Evolutionary conservation across 2,797 vertebrate species (phyloP).

Genomic region (Scyliorhinus canicula): DNA sequence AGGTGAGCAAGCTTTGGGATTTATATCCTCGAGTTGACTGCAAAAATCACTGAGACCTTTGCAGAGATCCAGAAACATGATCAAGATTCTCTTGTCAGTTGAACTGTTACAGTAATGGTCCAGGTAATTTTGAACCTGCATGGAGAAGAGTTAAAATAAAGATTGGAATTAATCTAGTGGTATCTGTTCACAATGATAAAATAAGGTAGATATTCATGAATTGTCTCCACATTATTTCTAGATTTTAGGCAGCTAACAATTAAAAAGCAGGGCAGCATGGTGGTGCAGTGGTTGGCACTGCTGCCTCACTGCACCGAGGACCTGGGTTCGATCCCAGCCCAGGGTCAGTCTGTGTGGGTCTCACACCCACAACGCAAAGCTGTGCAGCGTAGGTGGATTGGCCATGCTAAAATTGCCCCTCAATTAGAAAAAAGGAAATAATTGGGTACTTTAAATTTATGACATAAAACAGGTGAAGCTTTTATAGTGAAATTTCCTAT

Average conservation of each 20-base stretch:
- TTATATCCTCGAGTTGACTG: conserved; percentile 49
- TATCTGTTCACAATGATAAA: not conserved
- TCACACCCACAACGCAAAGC: too few relatives aligned
- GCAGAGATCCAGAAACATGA: conserved; percentile 63
- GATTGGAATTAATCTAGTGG: not conserved
- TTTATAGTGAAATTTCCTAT: not conserved
- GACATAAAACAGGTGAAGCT: not conserved
- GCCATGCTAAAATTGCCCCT: too few relatives aligned
- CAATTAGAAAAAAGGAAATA: too few relatives aligned
- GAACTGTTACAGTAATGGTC: conserved; percentile 62
- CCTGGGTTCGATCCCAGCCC: too few relatives aligned
- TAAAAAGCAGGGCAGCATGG: too few relatives aligned
- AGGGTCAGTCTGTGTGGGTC: too few relatives aligned
- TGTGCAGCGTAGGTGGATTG: too few relatives aligned
- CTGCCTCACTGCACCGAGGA: too few relatives aligned
- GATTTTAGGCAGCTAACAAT: not conserved
- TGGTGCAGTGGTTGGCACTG: too few relatives aligned
- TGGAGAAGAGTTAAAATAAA: not conserved
- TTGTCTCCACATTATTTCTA: not conserved
- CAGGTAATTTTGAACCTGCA: conserved; percentile 63
- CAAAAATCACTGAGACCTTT: conserved; percentile 53
- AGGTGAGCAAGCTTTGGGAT: conserved; percentile 44
- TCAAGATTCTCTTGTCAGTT: conserved; percentile 60
- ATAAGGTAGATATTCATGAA: not conserved
- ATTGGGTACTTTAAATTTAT: too few relatives aligned